phyloP scores from a whole-genome alignment of 2,797 vertebrate species.

The Chromis chromis region DNA sequence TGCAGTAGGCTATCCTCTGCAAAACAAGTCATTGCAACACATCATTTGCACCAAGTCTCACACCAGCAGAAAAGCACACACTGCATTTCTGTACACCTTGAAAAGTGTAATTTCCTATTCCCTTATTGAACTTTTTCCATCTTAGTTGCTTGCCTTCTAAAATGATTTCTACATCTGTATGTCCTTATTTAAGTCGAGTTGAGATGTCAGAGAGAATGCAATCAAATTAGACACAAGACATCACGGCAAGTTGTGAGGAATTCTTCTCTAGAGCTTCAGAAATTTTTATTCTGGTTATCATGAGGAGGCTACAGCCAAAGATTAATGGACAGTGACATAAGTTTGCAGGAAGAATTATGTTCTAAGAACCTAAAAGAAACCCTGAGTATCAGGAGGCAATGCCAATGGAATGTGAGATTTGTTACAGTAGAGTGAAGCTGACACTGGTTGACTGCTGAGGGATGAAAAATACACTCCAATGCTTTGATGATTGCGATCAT shows the following conservation, averaged over 20 bases:
- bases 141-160: too few relatives aligned
- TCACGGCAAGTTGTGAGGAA: neutral
- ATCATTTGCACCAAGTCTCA: constrained; percentile 4
- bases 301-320: neutral
- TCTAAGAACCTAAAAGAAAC: constrained; percentile 26
- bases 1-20: constrained; percentile 95
- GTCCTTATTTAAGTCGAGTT: neutral
- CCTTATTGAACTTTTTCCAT: too few relatives aligned
- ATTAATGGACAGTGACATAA: neutral
- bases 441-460: constrained; percentile 37
- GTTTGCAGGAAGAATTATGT: constrained; percentile 1
- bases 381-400: constrained; percentile 49
- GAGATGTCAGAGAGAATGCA: neutral
- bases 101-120: neutral
- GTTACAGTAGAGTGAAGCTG: constrained; percentile 42
- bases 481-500: constrained; percentile 61
- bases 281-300: constrained; percentile 6
- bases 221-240: neutral
- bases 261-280: constrained; percentile 10
- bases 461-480: constrained; percentile 52
- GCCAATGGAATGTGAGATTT: constrained; percentile 32
- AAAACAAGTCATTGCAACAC: constrained; percentile 54
- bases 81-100: neutral
- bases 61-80: neutral
- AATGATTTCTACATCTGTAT: neutral